Base-by-base conservation (phyloP, 2,113 vertebrate species). In the Muntiacus muntjak region DNA sequence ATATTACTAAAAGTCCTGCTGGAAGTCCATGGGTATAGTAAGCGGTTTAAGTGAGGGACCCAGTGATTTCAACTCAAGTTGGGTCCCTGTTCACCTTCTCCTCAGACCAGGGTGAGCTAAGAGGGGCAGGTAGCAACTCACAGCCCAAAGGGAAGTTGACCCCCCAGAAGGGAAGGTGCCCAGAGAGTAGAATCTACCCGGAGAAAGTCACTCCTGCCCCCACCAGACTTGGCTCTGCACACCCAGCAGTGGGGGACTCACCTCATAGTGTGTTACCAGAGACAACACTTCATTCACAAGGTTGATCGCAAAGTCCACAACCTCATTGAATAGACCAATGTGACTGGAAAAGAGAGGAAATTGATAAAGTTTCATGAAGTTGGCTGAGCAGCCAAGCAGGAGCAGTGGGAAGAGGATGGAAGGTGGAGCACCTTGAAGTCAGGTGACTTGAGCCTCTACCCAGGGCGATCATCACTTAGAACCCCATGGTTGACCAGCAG, bases 301-400 rank as follows among this genome's bases (percentile, higher is more conserved):
- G 1, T 0, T 0, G 26, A 1, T 1, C 7, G 21, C 0, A 0
- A 0, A 0, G 1, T 89, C 4, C 17, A 17, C 0, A 6, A 55
- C 0, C 0, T 0, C 4, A 26, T 16, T 36, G 58, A 76, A 0
- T 4, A 60, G 0, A 1, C 0, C 0, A 0, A 0, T 33, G 62
- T 0, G 7, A 14, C 14, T 64, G 50, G 13, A 97, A 94, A 64
- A 33, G 58, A 88, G 3, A 62, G 14, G 17, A 1, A 43, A 43
- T 1, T 11, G 40, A 55, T 40, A 58, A 64, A 83, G 17, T 14
- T 40, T 21, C 0, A 40, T 6, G 17, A 7, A 9, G 9, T 14
- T 25, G 43, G 4, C 5, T 21, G 55, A 8, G 21, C 47, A 0
- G n/a, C 17, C 21, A 45, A 47, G 25, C 13, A 57, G 4, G 0